Conservation (phyloP, 2,113 vertebrate species). For the Accipiter virgatus region DNA sequence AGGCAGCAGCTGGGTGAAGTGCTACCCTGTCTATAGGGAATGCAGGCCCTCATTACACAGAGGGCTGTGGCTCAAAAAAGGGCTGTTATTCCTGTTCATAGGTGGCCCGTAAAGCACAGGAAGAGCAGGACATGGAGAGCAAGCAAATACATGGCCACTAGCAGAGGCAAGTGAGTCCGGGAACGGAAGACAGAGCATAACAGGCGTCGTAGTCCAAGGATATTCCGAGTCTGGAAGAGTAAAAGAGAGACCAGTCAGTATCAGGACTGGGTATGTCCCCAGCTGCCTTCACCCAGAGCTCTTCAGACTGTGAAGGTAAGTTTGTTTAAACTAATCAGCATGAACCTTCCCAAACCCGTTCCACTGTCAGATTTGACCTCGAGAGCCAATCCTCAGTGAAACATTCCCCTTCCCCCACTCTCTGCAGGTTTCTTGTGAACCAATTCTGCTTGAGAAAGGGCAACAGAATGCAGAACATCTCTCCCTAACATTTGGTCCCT, state of each 20-base stretch:
- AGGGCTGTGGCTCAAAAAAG: not conserved
- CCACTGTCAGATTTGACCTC: not conserved
- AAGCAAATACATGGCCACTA: constrained; percentile 82
- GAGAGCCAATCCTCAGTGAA: not conserved
- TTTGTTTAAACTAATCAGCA: not conserved
- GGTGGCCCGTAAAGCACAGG: constrained; percentile 87
- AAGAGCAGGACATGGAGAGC: constrained; percentile 85
- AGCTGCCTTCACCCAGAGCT: not conserved
- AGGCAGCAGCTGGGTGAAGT: not conserved
- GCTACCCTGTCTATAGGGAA: not conserved
- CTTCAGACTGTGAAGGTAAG: not conserved
- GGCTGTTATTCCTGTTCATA: constrained; percentile 63
- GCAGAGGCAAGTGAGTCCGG: constrained; percentile 82
- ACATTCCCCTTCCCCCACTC: not conserved
- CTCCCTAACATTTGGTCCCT: not conserved
- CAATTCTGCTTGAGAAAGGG: not conserved
- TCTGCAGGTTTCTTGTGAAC: not conserved
- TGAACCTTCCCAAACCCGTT: not conserved
- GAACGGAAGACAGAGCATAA: constrained; percentile 80
- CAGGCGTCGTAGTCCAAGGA: constrained; percentile 74
- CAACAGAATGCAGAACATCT: not conserved
- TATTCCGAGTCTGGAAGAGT: constrained; percentile 75
- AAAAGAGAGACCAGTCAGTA: not conserved
- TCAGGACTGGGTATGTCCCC: not conserved
- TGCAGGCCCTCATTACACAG: not conserved